phyloP scores from a whole-genome alignment of 1,140 invertebrate species.

The Amphibalanus amphitrite region DNA sequence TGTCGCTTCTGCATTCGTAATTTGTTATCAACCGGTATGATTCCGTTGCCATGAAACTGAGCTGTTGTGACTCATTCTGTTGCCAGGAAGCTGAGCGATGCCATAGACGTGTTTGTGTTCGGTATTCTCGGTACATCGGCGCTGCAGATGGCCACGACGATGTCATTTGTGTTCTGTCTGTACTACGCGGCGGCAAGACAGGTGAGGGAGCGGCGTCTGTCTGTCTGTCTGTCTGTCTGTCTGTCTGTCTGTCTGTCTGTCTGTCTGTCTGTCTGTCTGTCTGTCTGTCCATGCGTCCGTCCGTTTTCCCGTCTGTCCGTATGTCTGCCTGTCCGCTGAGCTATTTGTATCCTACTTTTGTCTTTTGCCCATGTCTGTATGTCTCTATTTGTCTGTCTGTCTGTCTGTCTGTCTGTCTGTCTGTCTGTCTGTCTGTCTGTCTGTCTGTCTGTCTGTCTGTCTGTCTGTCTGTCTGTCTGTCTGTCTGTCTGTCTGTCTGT shows the following conservation, averaged over 20 bases:
- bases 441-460: background rate
- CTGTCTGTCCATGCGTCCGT: too few species aligned
- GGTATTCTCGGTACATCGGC: background rate
- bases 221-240: too few species aligned
- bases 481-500: background rate
- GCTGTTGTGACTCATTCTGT: background rate
- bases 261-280: too few species aligned
- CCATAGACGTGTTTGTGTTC: background rate
- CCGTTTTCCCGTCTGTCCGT: too few species aligned
- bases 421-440: background rate
- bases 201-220: too few species aligned
- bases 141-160: background rate
- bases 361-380: background rate
- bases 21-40: background rate
- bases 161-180: background rate
- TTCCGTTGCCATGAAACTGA: background rate
- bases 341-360: too few species aligned
- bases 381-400: slow-evolving; percentile 3
- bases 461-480: background rate
- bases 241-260: too few species aligned
- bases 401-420: background rate
- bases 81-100: background rate
- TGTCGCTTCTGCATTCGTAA: too few species aligned
- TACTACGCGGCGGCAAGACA: background rate
- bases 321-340: too few species aligned